These are phyloP conservation scores for Orchesella flavescens DNA, from an alignment of 2,888 invertebrate genomes.

Conservation along the genomic window DNA sequence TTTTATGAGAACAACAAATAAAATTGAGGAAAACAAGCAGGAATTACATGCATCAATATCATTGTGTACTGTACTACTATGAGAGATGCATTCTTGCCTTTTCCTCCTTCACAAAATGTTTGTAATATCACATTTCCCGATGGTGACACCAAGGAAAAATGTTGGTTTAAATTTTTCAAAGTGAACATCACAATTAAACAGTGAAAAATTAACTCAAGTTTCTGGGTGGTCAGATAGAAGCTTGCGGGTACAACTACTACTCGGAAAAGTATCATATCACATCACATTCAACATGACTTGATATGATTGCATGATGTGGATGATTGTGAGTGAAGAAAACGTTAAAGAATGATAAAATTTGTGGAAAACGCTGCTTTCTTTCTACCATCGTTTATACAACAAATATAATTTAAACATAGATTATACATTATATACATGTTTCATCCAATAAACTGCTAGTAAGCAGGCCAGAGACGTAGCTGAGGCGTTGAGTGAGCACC, in stretches of 20 bases:
- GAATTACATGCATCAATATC: neutral
- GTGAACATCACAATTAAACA: too few relatives aligned
- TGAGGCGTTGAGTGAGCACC: too few relatives aligned
- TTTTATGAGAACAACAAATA: constrained; percentile 41
- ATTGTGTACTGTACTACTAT: neutral
- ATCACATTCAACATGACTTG: neutral
- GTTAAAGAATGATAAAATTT: constrained; percentile 18
- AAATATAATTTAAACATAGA: too few relatives aligned
- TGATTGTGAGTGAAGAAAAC: neutral
- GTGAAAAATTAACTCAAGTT: constrained; percentile 50
- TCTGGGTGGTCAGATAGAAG: constrained; percentile 48
- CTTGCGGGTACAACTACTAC: constrained; percentile 40
- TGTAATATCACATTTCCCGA: constrained; percentile 49
- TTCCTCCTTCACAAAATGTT: neutral
- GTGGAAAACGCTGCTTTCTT: constrained; percentile 20
- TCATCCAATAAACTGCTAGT: too few relatives aligned
- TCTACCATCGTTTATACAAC: neutral
- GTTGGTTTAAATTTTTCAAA: neutral
- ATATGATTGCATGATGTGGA: neutral
- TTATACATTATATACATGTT: too few relatives aligned
- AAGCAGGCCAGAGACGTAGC: too few relatives aligned
- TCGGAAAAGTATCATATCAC: constrained; percentile 36
- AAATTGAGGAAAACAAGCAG: neutral
- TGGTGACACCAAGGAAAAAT: constrained; percentile 38
- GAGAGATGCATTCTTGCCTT: too few relatives aligned